A percentile compares a stretch with the other conserved stretches of the same genome.
phyloP scores from a whole-genome alignment of 2,113 vertebrate species.

The Dromaius novaehollandiae region DNA sequence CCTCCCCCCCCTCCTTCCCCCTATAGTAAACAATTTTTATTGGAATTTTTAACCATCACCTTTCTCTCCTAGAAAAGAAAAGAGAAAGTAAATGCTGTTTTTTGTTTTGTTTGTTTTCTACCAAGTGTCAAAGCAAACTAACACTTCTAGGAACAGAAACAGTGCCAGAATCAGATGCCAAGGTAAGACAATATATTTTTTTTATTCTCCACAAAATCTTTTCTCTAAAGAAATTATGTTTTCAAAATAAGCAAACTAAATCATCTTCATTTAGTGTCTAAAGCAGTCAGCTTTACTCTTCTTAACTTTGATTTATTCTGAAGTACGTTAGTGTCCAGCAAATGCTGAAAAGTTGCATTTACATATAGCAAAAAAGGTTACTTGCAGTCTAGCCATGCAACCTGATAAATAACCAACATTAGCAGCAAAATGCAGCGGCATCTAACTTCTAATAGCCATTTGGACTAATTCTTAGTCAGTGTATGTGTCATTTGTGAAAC shows the following conservation, averaged over 20 bases:
- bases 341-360: neutral
- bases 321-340: neutral
- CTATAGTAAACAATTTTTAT: neutral
- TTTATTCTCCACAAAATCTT: neutral
- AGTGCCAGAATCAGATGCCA: constrained; percentile 6
- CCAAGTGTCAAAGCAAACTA: constrained; percentile 70
- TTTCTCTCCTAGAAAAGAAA: neutral
- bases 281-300: neutral
- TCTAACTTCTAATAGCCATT: neutral
- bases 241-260: neutral
- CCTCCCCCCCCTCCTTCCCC: neutral
- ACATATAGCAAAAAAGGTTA: neutral
- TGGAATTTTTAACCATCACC: neutral
- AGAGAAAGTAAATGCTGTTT: neutral
- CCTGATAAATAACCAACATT: neutral
- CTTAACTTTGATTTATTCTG: neutral
- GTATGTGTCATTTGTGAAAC: neutral
- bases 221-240: neutral
- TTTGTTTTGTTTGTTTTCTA: constrained; percentile 57
- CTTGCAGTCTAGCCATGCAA: neutral
- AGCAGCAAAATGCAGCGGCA: neutral
- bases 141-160: constrained; percentile 12
- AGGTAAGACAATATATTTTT: constrained; percentile 68
- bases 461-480: neutral
- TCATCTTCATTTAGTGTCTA: neutral